Evolutionary conservation across 2,113 vertebrate genomes (phyloP), one percentile per base, ranked within the genome.

Genomic region (Pelmatolapia mariae): DNA sequence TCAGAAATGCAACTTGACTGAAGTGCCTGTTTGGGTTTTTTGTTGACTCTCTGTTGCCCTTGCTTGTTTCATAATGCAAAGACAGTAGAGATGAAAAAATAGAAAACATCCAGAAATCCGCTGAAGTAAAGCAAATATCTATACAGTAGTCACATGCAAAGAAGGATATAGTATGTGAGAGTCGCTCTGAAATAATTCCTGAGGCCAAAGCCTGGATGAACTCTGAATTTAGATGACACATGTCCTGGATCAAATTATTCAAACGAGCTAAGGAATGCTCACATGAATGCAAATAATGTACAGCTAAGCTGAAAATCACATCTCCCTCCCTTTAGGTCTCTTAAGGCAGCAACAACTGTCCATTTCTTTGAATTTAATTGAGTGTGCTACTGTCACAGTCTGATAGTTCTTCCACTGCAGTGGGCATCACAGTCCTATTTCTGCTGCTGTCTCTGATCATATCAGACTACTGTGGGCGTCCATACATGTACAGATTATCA

Each of bases 1-100:
- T 73, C 85, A 68, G 90, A 91, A 83, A 93, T 93, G 80, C 87
- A 86, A 89, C 84, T 86, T 79, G 93, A 93, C 93, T 87, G 66
- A 86, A 83, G 86, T 84, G 88, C 81, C 91, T 86, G 87, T 83
- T 52, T 89, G 85, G 40, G 7, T 29, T 80, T 84, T 71, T 73
- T 59, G 4, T 78, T 47, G 43, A 76, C 24, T 59, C 83, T 93
- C 47, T 56, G 78, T 36, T 56, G 81, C 50, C 59, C 85, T 92
- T 81, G 57, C 56, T 86, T 80, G 43, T 76, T 89, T 87, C 63
- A 33, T 59, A 68, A 86, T 53, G 15, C 26, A 26, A 71, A 3
- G 15, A 45, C 47, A 71, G 57, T 10, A 40, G 8, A 47, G 11
- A 19, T 24, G 56, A n/a, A 10, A 8, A 63, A 18, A 16, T 2